Percentiles rank a stretch among this genome's conserved stretches.
phyloP scores from a whole-genome alignment of 2,113 vertebrate species.

The Pseudopodoces humilis region DNA sequence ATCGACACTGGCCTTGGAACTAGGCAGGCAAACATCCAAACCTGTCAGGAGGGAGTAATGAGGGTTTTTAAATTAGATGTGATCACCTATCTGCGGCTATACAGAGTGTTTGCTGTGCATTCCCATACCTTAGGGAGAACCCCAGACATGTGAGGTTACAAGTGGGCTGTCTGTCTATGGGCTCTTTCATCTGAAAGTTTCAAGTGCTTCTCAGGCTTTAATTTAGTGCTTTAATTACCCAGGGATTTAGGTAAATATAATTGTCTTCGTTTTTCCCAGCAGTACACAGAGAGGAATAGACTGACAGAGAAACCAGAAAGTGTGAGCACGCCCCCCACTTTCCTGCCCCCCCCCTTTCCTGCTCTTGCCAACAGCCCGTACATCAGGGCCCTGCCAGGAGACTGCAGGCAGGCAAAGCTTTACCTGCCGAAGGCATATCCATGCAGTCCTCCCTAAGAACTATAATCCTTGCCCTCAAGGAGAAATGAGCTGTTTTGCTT shows the following conservation, averaged over 20 bases:
- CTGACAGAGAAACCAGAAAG: conserved; percentile 18
- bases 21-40: conserved; percentile 52
- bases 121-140: neutral
- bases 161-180: neutral
- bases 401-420: neutral
- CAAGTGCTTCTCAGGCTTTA: conserved; percentile 4
- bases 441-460: neutral
- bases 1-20: conserved; percentile 5
- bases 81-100: conserved; percentile 44
- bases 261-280: conserved; percentile 32
- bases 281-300: conserved; percentile 1
- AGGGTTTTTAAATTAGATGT: conserved; percentile 53
- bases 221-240: conserved; percentile 41
- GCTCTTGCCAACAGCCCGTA: neutral
- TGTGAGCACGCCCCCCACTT: fast-evolving
- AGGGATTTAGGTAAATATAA: conserved; percentile 30
- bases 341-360: neutral
- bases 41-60: conserved; percentile 51
- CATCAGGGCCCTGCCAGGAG: neutral
- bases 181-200: conserved; percentile 7
- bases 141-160: neutral
- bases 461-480: neutral
- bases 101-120: conserved; percentile 15
- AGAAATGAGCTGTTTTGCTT: conserved; percentile 17
- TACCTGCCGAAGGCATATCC: neutral